These are phyloP conservation scores for Muntiacus reevesi DNA, from an alignment of 2,113 vertebrate genomes.

Conservation along the genomic window DNA sequence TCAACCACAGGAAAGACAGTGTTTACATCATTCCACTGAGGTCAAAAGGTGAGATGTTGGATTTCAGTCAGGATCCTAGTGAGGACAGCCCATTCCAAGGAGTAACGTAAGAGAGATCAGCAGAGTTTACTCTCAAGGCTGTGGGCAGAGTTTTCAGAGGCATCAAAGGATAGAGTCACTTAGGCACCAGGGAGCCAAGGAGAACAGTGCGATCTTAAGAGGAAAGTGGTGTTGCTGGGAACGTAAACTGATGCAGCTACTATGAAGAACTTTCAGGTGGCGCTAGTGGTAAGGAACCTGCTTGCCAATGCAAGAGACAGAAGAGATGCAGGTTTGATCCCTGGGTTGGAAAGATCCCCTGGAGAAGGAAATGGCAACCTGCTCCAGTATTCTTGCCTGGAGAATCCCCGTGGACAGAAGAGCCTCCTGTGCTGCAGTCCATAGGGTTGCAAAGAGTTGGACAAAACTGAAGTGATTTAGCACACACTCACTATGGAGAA, in stretches of 20 bases:
- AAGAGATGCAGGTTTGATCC: neutral
- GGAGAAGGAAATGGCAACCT: neutral
- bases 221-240: neutral
- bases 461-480: neutral
- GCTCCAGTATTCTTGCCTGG: neutral
- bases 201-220: neutral
- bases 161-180: too few relatives aligned
- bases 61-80: neutral
- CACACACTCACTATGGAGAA: neutral
- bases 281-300: accelerated
- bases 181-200: accelerated
- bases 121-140: neutral
- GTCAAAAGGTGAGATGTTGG: neutral
- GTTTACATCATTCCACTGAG: neutral
- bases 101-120: neutral
- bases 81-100: neutral
- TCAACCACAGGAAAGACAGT: neutral
- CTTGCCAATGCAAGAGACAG: neutral
- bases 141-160: neutral
- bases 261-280: neutral
- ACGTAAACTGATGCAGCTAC: neutral
- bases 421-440: neutral
- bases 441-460: neutral
- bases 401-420: neutral
- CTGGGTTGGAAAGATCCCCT: neutral